Percentiles rank a stretch among this genome's conserved stretches.
Evolutionary conservation across 2,113 vertebrate species (phyloP).

Genomic region (Lamprotornis superbus): DNA sequence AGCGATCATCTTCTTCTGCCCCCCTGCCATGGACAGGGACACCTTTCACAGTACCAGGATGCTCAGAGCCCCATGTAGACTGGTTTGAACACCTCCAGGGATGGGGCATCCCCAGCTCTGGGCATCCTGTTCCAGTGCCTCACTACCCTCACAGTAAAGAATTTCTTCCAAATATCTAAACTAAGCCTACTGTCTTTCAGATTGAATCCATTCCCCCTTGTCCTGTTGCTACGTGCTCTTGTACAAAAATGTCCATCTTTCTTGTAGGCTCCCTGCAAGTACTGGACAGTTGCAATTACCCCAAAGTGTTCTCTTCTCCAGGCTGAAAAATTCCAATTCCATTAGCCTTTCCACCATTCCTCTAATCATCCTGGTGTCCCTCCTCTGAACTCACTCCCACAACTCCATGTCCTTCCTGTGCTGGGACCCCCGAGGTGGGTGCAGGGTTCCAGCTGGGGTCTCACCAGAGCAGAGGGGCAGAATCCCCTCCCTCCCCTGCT

Average conservation of each 20-base stretch:
- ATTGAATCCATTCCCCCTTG: background rate
- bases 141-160: background rate
- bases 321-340: background rate
- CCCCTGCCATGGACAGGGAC: background rate
- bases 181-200: background rate
- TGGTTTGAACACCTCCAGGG: background rate
- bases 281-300: background rate
- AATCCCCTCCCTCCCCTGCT: too few relatives aligned
- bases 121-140: background rate
- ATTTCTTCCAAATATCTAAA: background rate
- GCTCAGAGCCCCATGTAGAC: background rate
- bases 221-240: background rate
- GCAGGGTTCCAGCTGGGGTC: background rate
- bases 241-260: background rate
- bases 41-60: background rate
- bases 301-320: background rate
- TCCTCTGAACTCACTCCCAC: accelerated
- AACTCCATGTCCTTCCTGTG: accelerated
- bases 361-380: background rate
- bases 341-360: background rate
- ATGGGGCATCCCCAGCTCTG: background rate
- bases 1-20: background rate
- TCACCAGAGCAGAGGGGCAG: background rate
- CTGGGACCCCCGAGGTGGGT: background rate
- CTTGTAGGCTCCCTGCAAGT: background rate